Evolutionary conservation across 2,888 invertebrate genomes (phyloP).

Genomic region (Scaptomyza cyrtandrae): DNA sequence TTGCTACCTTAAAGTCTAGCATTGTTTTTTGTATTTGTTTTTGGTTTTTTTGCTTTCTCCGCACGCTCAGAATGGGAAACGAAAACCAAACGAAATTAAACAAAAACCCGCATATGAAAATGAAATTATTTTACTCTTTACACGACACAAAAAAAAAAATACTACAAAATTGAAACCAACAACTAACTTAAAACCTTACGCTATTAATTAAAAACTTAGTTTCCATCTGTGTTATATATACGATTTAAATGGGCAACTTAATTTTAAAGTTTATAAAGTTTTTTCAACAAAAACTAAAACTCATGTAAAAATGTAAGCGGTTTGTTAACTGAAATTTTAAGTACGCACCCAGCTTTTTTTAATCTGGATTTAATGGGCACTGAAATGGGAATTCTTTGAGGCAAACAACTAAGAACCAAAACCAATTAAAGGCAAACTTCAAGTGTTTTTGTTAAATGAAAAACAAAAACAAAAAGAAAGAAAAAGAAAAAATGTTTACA

Average conservation of each 20-base stretch:
- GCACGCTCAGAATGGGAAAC: slow-evolving; percentile 61
- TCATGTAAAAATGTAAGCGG: slow-evolving; percentile 35
- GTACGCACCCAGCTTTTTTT: slow-evolving; percentile 31
- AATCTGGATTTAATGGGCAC: slow-evolving; percentile 54
- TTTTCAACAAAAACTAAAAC: slow-evolving; percentile 27
- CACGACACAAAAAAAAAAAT: slow-evolving; percentile 32
- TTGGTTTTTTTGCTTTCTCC: slow-evolving; percentile 59
- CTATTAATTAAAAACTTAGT: background rate
- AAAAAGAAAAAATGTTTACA: background rate
- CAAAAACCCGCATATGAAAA: slow-evolving; percentile 51
- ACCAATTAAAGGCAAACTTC: slow-evolving; percentile 31
- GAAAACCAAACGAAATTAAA: slow-evolving; percentile 49
- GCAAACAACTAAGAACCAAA: slow-evolving; percentile 18
- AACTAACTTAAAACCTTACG: slow-evolving; percentile 1
- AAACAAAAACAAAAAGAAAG: background rate
- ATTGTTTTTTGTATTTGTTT: no score
- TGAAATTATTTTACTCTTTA: slow-evolving; percentile 19
- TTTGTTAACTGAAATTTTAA: slow-evolving; percentile 47
- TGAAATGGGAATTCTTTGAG: slow-evolving; percentile 46
- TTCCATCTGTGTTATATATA: slow-evolving; percentile 14
- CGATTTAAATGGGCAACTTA: slow-evolving; percentile 1
- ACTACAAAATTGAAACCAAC: slow-evolving; percentile 22
- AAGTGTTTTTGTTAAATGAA: slow-evolving; percentile 19
- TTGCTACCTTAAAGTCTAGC: slow-evolving; percentile 25
- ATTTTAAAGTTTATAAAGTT: background rate